phyloP scores from a whole-genome alignment of 2,888 invertebrate species.

The Leptarthrus brevirostris region DNA sequence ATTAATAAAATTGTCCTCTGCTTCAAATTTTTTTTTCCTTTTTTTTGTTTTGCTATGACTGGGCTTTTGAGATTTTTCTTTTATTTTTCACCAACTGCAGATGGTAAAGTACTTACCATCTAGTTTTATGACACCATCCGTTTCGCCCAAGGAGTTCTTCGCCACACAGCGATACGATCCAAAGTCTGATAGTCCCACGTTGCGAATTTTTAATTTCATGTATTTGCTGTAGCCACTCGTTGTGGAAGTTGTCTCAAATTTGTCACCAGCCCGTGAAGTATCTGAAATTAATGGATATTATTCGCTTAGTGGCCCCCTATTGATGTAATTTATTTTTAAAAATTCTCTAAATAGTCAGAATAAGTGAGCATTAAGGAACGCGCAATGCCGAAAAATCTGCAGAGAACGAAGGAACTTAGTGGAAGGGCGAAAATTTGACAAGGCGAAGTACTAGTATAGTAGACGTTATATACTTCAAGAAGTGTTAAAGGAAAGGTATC shows the following conservation, averaged over 20 bases:
- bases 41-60: not conserved
- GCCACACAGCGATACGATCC: constrained; percentile 92
- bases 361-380: no score
- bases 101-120: constrained; percentile 75
- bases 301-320: not conserved
- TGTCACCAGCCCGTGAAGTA: constrained; percentile 82
- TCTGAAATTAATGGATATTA: constrained; percentile 64
- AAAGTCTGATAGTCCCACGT: constrained; percentile 82
- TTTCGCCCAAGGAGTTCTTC: constrained; percentile 90
- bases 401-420: no score
- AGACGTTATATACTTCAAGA: no score
- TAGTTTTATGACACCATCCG: constrained; percentile 88
- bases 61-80: not conserved
- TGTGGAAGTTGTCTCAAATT: constrained; percentile 85
- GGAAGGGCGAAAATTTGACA: no score
- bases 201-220: constrained; percentile 90
- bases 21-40: not conserved
- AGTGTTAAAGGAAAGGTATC: no score
- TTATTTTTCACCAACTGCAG: not conserved
- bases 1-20: constrained; percentile 50
- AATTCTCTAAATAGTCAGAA: no score
- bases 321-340: no score
- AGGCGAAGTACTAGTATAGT: no score
- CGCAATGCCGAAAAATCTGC: no score
- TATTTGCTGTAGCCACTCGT: constrained; percentile 90